phyloP scores from a whole-genome alignment of 1,140 invertebrate species.

The Bursaphelenchus mucronatus region DNA sequence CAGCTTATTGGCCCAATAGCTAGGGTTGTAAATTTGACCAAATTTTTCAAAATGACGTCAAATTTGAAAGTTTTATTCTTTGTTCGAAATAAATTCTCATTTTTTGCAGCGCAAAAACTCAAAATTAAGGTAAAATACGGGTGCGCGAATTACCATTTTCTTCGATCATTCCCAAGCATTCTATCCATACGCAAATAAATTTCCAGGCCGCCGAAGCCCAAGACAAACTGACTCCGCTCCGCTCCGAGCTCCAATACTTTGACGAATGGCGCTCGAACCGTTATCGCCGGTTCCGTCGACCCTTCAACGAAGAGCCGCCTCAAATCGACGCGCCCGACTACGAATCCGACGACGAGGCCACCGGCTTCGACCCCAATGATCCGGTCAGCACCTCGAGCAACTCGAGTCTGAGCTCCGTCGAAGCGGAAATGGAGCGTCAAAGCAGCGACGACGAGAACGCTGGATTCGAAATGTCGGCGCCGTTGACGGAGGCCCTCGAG shows the following conservation, averaged over 20 bases:
- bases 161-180: no score
- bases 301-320: not conserved
- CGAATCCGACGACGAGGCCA: slow-evolving; percentile 15
- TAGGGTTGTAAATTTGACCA: no score
- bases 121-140: no score
- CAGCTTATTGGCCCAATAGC: no score
- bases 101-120: no score
- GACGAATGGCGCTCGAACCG: slow-evolving; percentile 12
- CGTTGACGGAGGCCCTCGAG: slow-evolving; percentile 29
- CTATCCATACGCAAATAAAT: not conserved
- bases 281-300: slow-evolving; percentile 6
- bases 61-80: no score
- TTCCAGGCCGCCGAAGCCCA: slow-evolving; percentile 39
- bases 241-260: slow-evolving; percentile 43
- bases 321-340: slow-evolving; percentile 16
- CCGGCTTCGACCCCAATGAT: not conserved
- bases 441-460: slow-evolving; percentile 32
- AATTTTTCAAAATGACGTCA: no score
- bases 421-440: not conserved
- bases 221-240: slow-evolving; percentile 42
- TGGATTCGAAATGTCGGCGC: slow-evolving; percentile 31
- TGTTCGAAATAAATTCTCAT: no score
- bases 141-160: no score
- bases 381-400: slow-evolving; percentile 4
- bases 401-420: slow-evolving; percentile 27